Base-by-base conservation (phyloP, 2,888 invertebrate genomes). In the Chrysopilus asiliformis region DNA sequence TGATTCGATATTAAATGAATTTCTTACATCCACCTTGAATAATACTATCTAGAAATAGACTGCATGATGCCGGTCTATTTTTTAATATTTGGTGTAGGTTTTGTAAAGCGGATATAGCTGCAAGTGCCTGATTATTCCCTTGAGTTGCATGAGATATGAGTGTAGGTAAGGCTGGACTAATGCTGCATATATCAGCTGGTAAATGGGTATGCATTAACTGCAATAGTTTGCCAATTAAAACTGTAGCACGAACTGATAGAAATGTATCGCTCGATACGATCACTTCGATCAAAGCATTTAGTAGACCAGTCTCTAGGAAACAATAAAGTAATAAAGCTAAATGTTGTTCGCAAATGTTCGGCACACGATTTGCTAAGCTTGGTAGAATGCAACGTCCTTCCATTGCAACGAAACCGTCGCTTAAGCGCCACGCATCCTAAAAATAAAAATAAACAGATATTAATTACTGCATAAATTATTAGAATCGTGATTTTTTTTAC, bases 371-470 rank as follows among this genome's bases (percentile, higher is more conserved):
- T 34, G 86, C 79, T 43, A 90, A 69, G 57, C 87, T 84, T 43
- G 93, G 90, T 58, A 95, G 65, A 49, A 93, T 76, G 36, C 74
- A 74, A 40, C 75, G 74, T 31, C 90, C 93, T 66, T 95, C 95
- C 39, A 85, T 82, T 10, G 85, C 89, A n/a, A 95, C 83, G 58
- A 95, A 95, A 22, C 91, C 94, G 58, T 93, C 91, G 49, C 79
- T 79, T 17, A 95, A 65, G 48, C 84, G 74, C 91, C 93, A 95
- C 2, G 79, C 71, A 45, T 90, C 85, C 59, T 78, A 40, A n/a
- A n/a, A n/a, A n/a, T n/a, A n/a, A n/a, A n/a, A n/a, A n/a, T 45
- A 30, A 19, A n/a, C 19, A 32, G 20, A 19, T 14, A 14, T 14
- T 31, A 17, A 15, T 16, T n/a, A 26, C 7, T 26, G 26, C 13